Conservation (phyloP, 1,140 invertebrate species). For the Listronotus bonariensis region DNA sequence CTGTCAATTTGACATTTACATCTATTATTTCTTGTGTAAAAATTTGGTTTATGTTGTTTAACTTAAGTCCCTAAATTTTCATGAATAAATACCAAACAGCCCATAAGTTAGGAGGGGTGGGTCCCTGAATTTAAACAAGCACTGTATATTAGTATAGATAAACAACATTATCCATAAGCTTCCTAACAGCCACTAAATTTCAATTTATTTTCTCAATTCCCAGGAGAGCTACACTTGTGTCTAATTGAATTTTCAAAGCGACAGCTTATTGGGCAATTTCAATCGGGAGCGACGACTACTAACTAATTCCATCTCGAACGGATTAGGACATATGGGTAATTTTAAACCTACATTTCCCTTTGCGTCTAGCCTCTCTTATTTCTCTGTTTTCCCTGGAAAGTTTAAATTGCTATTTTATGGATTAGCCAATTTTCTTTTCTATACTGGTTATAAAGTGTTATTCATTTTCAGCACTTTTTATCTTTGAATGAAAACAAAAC, state of each 20-base stretch:
- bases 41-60: no score
- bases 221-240: conserved; percentile 43
- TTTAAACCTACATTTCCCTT: conserved; percentile 47
- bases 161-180: no score
- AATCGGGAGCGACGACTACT: conserved; percentile 39
- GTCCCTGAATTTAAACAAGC: no score
- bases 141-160: no score
- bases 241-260: conserved; percentile 55
- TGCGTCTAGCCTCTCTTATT: conserved; percentile 30
- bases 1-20: no score
- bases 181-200: neutral
- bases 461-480: no score
- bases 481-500: no score
- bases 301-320: conserved; percentile 51
- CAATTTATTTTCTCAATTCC: conserved; percentile 6
- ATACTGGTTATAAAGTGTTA: no score
- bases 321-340: conserved; percentile 54
- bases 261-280: conserved; percentile 53
- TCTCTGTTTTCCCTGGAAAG: conserved; percentile 19
- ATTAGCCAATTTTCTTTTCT: conserved; percentile 9
- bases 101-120: no score
- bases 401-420: conserved; percentile 33
- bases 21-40: no score
- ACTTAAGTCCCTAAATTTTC: no score
- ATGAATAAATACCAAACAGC: no score